Base-by-base conservation (phyloP, 2,113 vertebrate species). In the Tupaia chinensis region DNA sequence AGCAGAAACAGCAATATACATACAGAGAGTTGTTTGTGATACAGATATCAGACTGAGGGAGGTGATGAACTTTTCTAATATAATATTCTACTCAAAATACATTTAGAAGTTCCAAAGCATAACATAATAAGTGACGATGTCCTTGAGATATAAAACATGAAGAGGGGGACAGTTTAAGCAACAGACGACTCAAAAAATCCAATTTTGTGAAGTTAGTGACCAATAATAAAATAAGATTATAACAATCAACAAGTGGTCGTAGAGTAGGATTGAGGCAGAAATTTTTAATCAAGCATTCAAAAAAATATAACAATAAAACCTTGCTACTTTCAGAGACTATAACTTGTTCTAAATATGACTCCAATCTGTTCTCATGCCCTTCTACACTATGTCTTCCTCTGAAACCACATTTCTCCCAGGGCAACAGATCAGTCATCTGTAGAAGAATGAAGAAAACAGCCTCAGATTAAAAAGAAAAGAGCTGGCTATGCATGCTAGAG, bases 181-280 rank as follows among this genome's bases (percentile, higher is more conserved):
- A 84, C 6, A 74, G n/a, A 80, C 74, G 29, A 81, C 90, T 27
- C 6, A 22, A 93, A 95, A 96, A 91, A 86, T 90, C 19, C 92
- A 96, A 81, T 73, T 87, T 78, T 27, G 63, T 44, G 19, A 95
- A 87, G 9, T 87, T 81, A 84, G 34, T 68, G 66, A 54, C 17
- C 34, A 76, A 89, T 69, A 81, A 82, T 34, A 92, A 23, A 87
- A 73, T 68, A 83, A 69, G 22, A 94, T 54, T 76, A 13, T 27
- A 96, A 89, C 23, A 44, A 91, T 25, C 56, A 93, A n/a, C 15
- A 78, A 93, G 58, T 89, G 69, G 32, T n/a, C 60, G 91, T 72
- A 82, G 15, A 63, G 10, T n/a, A 89, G 61, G 44, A 78, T 84
- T 93, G 56, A 61, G 53, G 10, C 34, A 91, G 68, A 69, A 89